Percentiles rank a stretch among this genome's conserved stretches.
These are phyloP conservation scores for Drosophila paramelanica DNA, from an alignment of 2,888 invertebrate genomes.

Conservation along the genomic window DNA sequence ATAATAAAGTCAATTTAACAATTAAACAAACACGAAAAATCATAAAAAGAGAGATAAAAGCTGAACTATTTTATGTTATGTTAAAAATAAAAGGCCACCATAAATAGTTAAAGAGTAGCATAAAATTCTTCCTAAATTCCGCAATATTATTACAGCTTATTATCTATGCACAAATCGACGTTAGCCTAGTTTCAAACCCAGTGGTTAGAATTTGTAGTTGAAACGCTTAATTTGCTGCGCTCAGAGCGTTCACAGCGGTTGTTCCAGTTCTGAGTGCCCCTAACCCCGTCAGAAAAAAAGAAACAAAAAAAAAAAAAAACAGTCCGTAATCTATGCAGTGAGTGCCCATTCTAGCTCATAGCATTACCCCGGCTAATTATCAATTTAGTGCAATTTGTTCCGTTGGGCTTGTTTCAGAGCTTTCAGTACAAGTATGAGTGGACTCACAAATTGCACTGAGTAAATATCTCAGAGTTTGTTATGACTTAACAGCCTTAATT, in stretches of 20 bases:
- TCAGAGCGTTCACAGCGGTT: constrained; percentile 3
- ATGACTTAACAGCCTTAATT: constrained; percentile 72
- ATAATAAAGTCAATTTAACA: no score
- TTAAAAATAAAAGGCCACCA: not conserved
- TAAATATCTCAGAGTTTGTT: constrained; percentile 31
- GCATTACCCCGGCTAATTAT: constrained; percentile 64
- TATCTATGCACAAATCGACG: constrained; percentile 20
- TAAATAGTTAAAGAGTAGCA: not conserved
- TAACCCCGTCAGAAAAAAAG: not conserved
- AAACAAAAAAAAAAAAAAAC: not conserved
- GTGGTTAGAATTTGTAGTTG: not conserved
- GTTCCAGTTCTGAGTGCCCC: constrained; percentile 5
- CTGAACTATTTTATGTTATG: not conserved
- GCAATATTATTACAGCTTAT: constrained; percentile 8
- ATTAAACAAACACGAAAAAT: not conserved
- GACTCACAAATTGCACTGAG: constrained; percentile 23
- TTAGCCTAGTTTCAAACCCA: constrained; percentile 7
- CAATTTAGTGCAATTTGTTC: constrained; percentile 77
- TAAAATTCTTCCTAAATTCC: constrained; percentile 1
- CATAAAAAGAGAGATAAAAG: not conserved
- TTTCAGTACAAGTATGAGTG: constrained; percentile 29
- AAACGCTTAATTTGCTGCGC: constrained; percentile 28
- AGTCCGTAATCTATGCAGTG: constrained; percentile 33
- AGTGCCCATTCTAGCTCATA: constrained; percentile 8
- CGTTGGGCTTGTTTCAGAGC: constrained; percentile 29